Base-by-base conservation (phyloP, 23 tunicate species). In the Styela plicata region DNA sequence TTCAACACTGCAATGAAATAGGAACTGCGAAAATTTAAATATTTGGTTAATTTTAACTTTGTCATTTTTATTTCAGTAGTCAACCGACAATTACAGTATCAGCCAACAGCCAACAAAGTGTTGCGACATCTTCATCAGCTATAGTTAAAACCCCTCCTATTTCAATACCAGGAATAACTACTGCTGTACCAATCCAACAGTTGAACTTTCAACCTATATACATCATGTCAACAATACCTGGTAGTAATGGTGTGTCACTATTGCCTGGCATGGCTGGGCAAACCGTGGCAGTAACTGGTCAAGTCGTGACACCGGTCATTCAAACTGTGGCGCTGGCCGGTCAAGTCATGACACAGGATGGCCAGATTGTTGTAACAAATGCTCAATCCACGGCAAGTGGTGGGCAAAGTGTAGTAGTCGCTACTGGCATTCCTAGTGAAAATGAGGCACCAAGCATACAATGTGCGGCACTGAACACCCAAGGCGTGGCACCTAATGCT, bases 161-260 rank as follows among this genome's bases (percentile, higher is more conserved):
- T 18, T 5, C 77, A 34, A 71, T n/a, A n/a, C 77, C 32, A 19
- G 77, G 32, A 30, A 26, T 34, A 30, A 71, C 77, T 24, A 44
- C 53, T 53, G 36, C 81, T 21, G 81, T 76, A 36, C 81, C 81
- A 21, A 76, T 76, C 44, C 81, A 76, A 76, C 81, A 76, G 81
- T 29, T 76, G 24, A 71, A 76, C n/a, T 76, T 76, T 26, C 81
- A 53, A 71, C 77, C 77, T n/a, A 30, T 71, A 22, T 32, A 18
- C 7, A 71, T 71, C 17, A 34, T 71, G 36, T 71, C 77, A n/a
- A 71, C 77, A 34, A 31, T 30, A 34, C 77, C 35, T 34, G 77
- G 77, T 16, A 28, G 36, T 3, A 44, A 44, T 44, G 57, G 57
- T 44, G 57, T 44, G 57, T 5, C 57, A 13, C 57, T 44, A 5